Conservation (phyloP, 2,888 invertebrate genomes). For the Liposcelis brunnea region DNA sequence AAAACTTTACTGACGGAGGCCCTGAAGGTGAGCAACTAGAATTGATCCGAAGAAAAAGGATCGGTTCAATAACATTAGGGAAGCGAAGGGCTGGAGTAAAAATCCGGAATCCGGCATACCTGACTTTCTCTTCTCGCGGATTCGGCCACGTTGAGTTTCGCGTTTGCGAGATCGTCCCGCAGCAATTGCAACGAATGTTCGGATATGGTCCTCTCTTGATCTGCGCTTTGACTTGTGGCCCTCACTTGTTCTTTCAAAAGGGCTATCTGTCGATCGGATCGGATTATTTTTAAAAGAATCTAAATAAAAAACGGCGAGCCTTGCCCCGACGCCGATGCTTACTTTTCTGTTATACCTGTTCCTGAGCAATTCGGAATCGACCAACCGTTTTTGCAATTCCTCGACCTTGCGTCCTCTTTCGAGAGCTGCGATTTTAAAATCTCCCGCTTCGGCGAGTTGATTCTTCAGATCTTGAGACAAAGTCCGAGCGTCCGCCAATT, state of each 20-base stretch:
- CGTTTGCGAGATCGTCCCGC: conserved; percentile 54
- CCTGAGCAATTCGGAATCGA: conserved; percentile 63
- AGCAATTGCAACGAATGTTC: conserved; percentile 53
- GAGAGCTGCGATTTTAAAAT: conserved; percentile 72
- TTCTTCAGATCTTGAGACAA: conserved; percentile 70
- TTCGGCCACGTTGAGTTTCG: conserved; percentile 57
- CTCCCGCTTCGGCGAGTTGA: conserved; percentile 68
- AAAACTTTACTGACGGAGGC: conserved; percentile 54
- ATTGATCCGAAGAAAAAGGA: no score
- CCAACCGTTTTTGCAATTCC: conserved; percentile 60
- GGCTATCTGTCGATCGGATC: conserved; percentile 16
- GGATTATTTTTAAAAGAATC: no score
- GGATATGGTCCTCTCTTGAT: conserved; percentile 47
- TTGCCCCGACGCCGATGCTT: no score
- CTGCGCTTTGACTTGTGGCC: conserved; percentile 44
- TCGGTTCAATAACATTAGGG: neutral
- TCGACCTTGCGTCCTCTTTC: conserved; percentile 71
- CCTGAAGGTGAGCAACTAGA: conserved; percentile 57
- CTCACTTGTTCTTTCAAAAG: conserved; percentile 56
- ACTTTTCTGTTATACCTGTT: conserved; percentile 57
- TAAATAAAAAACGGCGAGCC: no score
- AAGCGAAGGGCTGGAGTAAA: neutral
- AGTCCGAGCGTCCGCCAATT: conserved; percentile 63
- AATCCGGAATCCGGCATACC: conserved; percentile 19
- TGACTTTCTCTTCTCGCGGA: conserved; percentile 59